A percentile compares a stretch with the other conserved stretches of the same genome.
These are phyloP conservation scores for Apotomis turbidana DNA, from an alignment of 2,888 invertebrate species.

Conservation along the genomic window DNA sequence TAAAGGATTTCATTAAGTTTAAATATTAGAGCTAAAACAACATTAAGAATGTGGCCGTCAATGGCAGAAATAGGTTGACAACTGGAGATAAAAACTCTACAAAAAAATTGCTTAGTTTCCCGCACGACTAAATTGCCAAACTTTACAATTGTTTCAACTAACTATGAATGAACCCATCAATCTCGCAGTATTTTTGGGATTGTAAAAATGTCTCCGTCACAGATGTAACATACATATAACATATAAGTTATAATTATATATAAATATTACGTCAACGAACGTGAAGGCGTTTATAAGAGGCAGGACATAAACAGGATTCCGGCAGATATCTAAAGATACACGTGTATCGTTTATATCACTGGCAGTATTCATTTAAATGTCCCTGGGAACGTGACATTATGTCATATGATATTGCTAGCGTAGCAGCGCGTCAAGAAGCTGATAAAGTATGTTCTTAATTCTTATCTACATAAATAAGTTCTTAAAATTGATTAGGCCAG, in stretches of 20 bases:
- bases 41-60: too few relatives aligned
- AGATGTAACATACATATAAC: neutral
- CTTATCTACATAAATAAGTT: too few relatives aligned
- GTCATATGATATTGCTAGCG: constrained; percentile 14
- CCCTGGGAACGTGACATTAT: constrained; percentile 32
- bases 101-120: too few relatives aligned
- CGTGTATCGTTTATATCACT: constrained; percentile 36
- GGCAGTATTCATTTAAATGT: constrained; percentile 18
- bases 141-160: too few relatives aligned
- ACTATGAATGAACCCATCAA: neutral
- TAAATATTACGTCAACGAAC: constrained; percentile 40
- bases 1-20: too few relatives aligned
- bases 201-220: constrained; percentile 14
- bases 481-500: too few relatives aligned
- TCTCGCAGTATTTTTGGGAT: neutral
- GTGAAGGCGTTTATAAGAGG: constrained; percentile 34
- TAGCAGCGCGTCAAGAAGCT: neutral
- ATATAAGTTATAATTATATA: constrained; percentile 19
- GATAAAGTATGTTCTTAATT: neutral
- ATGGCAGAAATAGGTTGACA: too few relatives aligned
- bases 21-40: too few relatives aligned
- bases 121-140: too few relatives aligned
- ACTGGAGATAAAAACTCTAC: too few relatives aligned
- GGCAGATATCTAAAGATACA: constrained; percentile 35
- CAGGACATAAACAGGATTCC: constrained; percentile 42